Conservation (phyloP, 2,113 vertebrate genomes). For the Hassar affinis region DNA sequence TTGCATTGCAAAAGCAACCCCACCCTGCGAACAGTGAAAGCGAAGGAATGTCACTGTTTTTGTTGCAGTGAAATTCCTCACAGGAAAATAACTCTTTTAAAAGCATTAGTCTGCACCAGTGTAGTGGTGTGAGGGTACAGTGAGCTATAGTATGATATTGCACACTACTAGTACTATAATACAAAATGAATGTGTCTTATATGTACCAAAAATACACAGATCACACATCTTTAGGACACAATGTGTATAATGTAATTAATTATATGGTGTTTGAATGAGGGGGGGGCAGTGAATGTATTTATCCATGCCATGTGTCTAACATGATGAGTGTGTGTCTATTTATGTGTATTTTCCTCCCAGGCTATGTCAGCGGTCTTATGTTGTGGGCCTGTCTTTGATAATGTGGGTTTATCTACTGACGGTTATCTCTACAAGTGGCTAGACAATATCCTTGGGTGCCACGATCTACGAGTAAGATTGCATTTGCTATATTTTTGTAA, state of each 20-base stretch:
- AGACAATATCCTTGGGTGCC: constrained; percentile 98
- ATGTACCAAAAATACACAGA: background rate
- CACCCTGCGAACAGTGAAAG: background rate
- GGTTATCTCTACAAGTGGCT: constrained; percentile 99
- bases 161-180: background rate
- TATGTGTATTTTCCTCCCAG: constrained; percentile 61
- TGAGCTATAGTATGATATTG: background rate
- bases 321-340: constrained; percentile 4
- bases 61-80: background rate
- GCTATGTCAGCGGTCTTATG: constrained; percentile 98
- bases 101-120: background rate
- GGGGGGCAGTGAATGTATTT: background rate
- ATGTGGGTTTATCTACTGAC: constrained; percentile 93
- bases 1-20: background rate
- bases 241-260: background rate
- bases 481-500: constrained; percentile 14
- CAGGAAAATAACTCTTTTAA: background rate
- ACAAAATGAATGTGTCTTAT: no score
- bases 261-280: background rate
- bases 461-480: constrained; percentile 87
- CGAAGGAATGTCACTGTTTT: background rate
- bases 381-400: constrained; percentile 96
- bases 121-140: background rate
- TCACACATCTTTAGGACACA: background rate
- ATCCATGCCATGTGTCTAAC: background rate